phyloP scores from a whole-genome alignment of 2,888 invertebrate species.

The Andrena trimmerana region DNA sequence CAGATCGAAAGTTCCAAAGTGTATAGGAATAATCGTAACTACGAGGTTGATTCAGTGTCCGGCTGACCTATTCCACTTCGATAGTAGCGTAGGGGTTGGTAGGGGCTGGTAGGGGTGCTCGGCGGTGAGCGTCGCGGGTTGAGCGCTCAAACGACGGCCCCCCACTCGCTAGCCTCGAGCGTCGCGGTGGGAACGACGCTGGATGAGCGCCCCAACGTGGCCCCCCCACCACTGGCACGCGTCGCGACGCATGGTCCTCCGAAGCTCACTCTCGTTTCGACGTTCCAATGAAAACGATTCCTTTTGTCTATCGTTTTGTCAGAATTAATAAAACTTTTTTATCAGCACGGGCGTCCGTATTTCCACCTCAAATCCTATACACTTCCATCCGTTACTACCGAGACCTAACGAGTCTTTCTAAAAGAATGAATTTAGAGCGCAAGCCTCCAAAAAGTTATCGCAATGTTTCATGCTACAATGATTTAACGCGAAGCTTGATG shows the following conservation, averaged over 20 bases:
- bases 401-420: too few relatives aligned
- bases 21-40: conserved; percentile 46
- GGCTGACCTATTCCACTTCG: conserved; percentile 57
- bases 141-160: conserved; percentile 24
- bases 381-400: too few relatives aligned
- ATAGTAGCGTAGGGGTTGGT: conserved; percentile 8
- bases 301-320: not conserved
- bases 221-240: conserved; percentile 2
- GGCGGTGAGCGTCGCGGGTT: conserved; percentile 18
- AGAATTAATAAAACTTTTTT: too few relatives aligned
- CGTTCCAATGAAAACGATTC: not conserved
- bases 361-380: too few relatives aligned
- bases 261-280: conserved; percentile 23
- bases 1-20: conserved; percentile 28
- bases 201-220: conserved; percentile 22
- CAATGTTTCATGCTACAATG: too few relatives aligned
- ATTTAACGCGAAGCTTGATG: too few relatives aligned
- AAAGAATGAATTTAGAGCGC: too few relatives aligned
- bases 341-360: too few relatives aligned
- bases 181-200: conserved; percentile 11
- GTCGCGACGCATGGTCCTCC: not conserved
- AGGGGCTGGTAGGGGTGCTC: not conserved
- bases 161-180: conserved; percentile 11
- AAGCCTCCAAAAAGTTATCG: too few relatives aligned
- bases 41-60: conserved; percentile 48